phyloP scores from a whole-genome alignment of 2,797 vertebrate genomes.

The Brotula barbata region DNA sequence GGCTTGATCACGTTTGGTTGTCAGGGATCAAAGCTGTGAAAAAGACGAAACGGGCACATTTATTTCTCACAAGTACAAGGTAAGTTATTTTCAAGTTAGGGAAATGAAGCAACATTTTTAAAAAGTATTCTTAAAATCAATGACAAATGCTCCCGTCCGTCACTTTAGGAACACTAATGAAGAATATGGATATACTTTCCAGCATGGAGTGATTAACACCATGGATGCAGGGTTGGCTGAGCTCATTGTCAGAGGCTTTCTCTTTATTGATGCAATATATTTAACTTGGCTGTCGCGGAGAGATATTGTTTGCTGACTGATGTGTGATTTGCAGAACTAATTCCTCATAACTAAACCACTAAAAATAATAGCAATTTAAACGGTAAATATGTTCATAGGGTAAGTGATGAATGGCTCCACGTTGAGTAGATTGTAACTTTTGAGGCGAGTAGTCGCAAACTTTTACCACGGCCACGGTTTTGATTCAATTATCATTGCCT shows the following conservation, averaged over 20 bases:
- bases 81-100: too few species aligned
- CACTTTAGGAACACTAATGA: slow-evolving; percentile 3
- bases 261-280: slow-evolving; percentile 24
- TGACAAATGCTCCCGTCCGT: neutral
- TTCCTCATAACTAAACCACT: neutral
- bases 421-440: too few species aligned
- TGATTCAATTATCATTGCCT: too few species aligned
- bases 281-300: slow-evolving; percentile 4
- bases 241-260: neutral
- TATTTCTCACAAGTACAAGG: too few species aligned
- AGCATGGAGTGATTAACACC: slow-evolving; percentile 4
- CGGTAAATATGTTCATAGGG: neutral
- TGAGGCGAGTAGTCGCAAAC: too few species aligned
- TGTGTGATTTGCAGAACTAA: slow-evolving; percentile 5
- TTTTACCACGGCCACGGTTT: too few species aligned
- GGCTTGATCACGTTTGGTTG: slow-evolving; percentile 31
- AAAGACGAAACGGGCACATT: slow-evolving; percentile 13
- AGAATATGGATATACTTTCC: slow-evolving; percentile 34
- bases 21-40: neutral
- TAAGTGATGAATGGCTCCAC: neutral
- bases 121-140: too few species aligned
- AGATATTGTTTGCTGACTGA: neutral
- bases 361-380: slow-evolving; percentile 3
- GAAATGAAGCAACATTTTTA: neutral
- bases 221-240: neutral